These are phyloP conservation scores for Lepilemur septentrionalis DNA, from an alignment of 2,797 vertebrate genomes.

Conservation along the genomic window DNA sequence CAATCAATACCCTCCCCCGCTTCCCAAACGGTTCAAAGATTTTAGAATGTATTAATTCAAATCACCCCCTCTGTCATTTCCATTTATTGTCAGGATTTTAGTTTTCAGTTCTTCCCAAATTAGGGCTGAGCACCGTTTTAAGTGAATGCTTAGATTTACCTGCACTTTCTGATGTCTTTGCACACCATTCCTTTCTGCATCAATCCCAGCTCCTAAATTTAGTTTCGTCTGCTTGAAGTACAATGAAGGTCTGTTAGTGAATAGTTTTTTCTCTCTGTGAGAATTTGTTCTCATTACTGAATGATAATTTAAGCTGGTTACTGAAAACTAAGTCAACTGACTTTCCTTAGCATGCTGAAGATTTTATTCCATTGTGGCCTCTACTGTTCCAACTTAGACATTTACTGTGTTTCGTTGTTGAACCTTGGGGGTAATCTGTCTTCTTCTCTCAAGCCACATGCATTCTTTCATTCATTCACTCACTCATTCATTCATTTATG, in stretches of 20 bases:
- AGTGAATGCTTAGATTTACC: too few species aligned
- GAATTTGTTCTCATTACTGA: background rate
- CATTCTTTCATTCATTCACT: too few species aligned
- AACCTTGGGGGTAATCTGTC: background rate
- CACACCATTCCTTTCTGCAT: background rate
- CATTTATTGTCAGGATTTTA: background rate
- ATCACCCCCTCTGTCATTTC: too few species aligned
- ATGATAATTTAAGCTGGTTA: background rate
- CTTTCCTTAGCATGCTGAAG: background rate
- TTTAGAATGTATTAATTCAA: background rate
- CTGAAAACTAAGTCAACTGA: background rate
- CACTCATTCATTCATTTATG: too few species aligned
- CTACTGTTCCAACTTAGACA: background rate
- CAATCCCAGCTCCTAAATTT: background rate
- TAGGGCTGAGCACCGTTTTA: background rate
- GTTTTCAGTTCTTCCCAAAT: background rate
- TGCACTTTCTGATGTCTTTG: accelerated
- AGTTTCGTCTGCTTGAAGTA: background rate
- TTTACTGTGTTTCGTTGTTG: background rate
- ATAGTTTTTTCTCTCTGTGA: background rate
- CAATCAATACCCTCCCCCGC: background rate
- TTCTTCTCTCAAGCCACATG: background rate
- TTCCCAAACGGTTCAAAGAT: background rate
- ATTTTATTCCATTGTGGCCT: background rate
- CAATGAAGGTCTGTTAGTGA: background rate